Base-by-base conservation (phyloP, 2,888 invertebrate species). In the Acrocera orbiculus region DNA sequence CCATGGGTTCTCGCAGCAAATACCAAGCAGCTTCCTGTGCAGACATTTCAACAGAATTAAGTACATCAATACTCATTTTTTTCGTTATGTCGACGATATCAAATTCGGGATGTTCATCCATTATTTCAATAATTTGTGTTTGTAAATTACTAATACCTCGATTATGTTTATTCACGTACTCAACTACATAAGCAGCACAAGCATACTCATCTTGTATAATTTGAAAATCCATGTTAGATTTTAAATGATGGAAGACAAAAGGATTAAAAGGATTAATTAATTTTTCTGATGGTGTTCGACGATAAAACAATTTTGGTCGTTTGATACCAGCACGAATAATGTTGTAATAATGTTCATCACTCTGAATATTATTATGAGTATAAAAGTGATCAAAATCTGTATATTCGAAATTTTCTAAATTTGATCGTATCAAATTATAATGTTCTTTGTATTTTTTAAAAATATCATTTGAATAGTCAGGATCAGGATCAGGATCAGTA, bases 181-280 rank as follows among this genome's bases (percentile, higher is more conserved):
- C 55, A 16, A 51, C 50, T 10, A 52, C 47, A 32, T 52, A 53
- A 10, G 42, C 37, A 1, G 51, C 49, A 35, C 51, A 53, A 5
- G 46, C 42, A 39, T 50, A 50, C 35, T 50, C 47, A 5, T 52
- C 52, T 10, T 31, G 17, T 3, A 52, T 47, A 27, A 51, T 41
- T 36, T 50, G 47, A 23, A 50, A 25, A 32, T 50, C 47, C 11
- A 34, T 50, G 28, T 48, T 8, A 9, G 25, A 25, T 25, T 9
- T 25, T 5, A 25, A n/a, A 9, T 11, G 7, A 24, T 45, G 32
- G 2, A 42, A 24, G 10, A 48, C 31, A 17, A 42, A 46, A 16
- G 47, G 47, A 40, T 47, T 47, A 29, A 48, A 49, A 7, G 43
- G 15, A 39, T 47, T 49, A 23, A 40, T 30, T 41, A 44, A 47